Evolutionary conservation across 2,797 vertebrate species (phyloP), one percentile per base, ranked within the genome.

Genomic region (Odontamblyopus lacepedii): DNA sequence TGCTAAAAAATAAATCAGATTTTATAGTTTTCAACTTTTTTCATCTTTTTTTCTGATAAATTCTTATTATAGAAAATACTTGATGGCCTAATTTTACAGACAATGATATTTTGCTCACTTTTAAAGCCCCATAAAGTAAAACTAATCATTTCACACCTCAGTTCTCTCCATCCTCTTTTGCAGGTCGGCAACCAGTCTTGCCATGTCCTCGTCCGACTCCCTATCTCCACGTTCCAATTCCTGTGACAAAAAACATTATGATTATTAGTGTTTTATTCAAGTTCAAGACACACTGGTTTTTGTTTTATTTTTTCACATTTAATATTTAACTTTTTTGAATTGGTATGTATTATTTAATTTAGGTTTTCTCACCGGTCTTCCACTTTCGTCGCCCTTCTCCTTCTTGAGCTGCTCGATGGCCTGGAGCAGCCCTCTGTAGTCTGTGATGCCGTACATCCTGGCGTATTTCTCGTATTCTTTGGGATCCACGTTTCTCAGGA

Each of bases 391-490:
- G 68, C 91, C 95, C 75, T 95, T 95, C 77, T 94, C 94, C 41
- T 92, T 96, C 88, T 98, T 99, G 71, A 99, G 89, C 82, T 96
- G 88, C 85, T 99, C 98, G 78, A 99, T 98, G 69, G 98, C 98
- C 89, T 99, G 98, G 66, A 99, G 95, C 69, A 99, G 95, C 69
- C 98, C 98, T 26, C 98, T 94, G 93, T 96, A 99, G 92, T 99
- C 98, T 1, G 98, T 99, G 86, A 99, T 99, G 70, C 98, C 98
- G 63, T 99, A 99, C 97, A 99, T 97, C 4, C 97, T 95, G 74
- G 98, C 98, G 0, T 99, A 99, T 87, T 99, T 99, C 91, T 99
- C 98, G 65, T 99, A 99, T 83, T 99, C 98, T 90, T 99, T 99
- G 63, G 98, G 97, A 88, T 99, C 98, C 61, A 99, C 97, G 5